Conservation (phyloP, 2,797 vertebrate species). For the Bradypus variegatus region DNA sequence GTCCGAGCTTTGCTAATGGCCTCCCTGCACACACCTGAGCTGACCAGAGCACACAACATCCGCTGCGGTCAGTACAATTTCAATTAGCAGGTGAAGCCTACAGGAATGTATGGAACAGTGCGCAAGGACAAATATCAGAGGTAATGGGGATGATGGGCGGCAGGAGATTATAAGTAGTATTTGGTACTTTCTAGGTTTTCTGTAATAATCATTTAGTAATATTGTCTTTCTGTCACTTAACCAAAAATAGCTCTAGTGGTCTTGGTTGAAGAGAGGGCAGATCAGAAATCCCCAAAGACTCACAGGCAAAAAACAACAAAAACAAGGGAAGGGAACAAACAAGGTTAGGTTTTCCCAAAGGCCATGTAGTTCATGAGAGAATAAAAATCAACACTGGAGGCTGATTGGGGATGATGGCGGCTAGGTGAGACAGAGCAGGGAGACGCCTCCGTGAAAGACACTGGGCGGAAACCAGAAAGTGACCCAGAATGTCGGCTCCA, state of each 20-base stretch:
- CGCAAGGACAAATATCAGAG: background rate
- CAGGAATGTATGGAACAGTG: background rate
- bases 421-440: no score
- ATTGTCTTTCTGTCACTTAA: background rate
- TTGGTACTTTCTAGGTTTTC: background rate
- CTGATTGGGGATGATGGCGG: no score
- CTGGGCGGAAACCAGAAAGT: no score
- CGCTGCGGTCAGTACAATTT: background rate
- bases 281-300: background rate
- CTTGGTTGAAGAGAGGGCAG: background rate
- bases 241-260: background rate
- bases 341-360: background rate
- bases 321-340: background rate
- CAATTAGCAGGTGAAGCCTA: background rate
- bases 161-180: background rate
- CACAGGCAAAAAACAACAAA: background rate
- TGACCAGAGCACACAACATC: background rate
- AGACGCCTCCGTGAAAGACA: no score
- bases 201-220: background rate
- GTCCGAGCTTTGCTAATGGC: background rate
- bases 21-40: no score
- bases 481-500: no score
- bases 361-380: background rate
- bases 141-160: background rate
- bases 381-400: background rate